Percentiles rank a stretch among this genome's conserved stretches.
phyloP scores from a whole-genome alignment of 2,797 vertebrate genomes.

The Arnoldichthys spilopterus region DNA sequence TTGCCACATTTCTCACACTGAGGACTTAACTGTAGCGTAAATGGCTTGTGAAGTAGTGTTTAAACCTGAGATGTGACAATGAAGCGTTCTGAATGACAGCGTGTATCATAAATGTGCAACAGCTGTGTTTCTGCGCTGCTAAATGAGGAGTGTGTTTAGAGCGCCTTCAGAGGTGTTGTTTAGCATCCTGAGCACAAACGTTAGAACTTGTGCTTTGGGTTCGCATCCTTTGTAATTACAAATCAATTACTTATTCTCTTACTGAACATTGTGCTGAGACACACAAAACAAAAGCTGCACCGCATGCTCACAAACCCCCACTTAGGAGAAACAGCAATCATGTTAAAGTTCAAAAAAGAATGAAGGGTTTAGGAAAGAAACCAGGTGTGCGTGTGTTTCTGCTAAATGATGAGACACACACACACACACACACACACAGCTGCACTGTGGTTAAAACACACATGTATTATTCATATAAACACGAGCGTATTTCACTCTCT shows the following conservation, averaged over 20 bases:
- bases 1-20: background rate
- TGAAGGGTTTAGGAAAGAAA: background rate
- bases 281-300: conserved; percentile 6
- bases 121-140: conserved; percentile 3
- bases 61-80: conserved; percentile 1
- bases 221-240: conserved; percentile 33
- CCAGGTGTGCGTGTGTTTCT: background rate
- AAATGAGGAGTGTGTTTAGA: conserved; percentile 6
- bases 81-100: background rate
- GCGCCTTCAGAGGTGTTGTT: background rate
- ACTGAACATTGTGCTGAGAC: conserved; percentile 13
- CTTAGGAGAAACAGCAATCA: background rate
- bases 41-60: background rate
- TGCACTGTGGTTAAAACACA: conserved; percentile 30
- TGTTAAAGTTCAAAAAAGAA: conserved; percentile 13
- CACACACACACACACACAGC: conserved; percentile 12
- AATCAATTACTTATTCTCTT: conserved; percentile 33
- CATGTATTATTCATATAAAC: conserved; percentile 46
- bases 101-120: conserved; percentile 1
- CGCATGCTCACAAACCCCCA: background rate
- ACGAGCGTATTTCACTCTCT: conserved; percentile 30
- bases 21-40: background rate
- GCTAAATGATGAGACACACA: conserved; percentile 29
- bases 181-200: background rate
- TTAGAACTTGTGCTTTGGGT: conserved; percentile 13